Evolutionary conservation across 2,113 vertebrate genomes (phyloP).

Genomic region (Pungitius pungitius): DNA sequence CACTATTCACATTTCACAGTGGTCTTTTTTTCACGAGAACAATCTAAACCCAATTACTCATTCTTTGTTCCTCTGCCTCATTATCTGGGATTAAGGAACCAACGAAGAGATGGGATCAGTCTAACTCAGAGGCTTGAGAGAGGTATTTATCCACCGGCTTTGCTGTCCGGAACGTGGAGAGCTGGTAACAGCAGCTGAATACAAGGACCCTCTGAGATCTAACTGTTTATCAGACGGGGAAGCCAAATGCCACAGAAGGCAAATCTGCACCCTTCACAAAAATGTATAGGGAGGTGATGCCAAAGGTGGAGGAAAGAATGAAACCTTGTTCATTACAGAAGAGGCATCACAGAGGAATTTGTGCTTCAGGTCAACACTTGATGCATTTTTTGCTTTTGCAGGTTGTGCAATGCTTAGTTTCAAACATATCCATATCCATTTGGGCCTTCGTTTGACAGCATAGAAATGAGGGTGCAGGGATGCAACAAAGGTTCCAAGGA

Average conservation of each 20-base stretch:
- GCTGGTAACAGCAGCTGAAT: background rate
- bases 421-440: background rate
- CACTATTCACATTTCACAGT: background rate
- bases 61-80: background rate
- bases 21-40: constrained; percentile 2
- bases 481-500: background rate
- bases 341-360: constrained; percentile 1
- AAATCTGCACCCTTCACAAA: background rate
- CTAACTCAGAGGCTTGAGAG: background rate
- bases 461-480: background rate
- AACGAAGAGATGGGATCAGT: constrained; percentile 10
- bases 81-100: constrained; percentile 21
- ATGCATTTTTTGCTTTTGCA: constrained; percentile 28
- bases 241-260: background rate
- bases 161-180: background rate
- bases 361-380: background rate
- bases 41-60: constrained; percentile 16
- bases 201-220: background rate
- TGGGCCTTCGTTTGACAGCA: background rate
- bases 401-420: constrained; percentile 6
- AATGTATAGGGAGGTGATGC: background rate
- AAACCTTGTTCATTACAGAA: background rate
- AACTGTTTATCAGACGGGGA: background rate
- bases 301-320: constrained; percentile 7
- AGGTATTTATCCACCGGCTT: background rate